phyloP scores from a whole-genome alignment of 2,888 invertebrate species.

The Dolichopus griseipennis region DNA sequence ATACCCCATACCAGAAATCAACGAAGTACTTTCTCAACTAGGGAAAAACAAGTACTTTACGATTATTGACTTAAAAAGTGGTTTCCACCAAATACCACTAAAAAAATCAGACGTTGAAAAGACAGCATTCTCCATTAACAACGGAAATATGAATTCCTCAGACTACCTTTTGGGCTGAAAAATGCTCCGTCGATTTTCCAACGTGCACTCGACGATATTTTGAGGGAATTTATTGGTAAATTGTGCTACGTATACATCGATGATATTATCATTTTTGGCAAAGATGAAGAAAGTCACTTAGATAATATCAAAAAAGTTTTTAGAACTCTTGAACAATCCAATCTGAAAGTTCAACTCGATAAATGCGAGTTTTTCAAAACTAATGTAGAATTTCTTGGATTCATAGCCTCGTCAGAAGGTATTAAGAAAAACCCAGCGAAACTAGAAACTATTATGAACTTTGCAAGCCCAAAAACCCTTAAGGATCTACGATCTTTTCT shows the following conservation, averaged over 20 bases:
- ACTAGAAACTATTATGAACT: too few species aligned
- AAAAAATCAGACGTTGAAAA: too few species aligned
- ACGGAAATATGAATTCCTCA: not conserved
- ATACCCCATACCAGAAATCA: conserved; percentile 5
- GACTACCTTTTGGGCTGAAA: conserved; percentile 8
- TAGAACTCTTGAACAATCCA: not conserved
- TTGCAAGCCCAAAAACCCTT: too few species aligned
- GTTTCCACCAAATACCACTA: too few species aligned
- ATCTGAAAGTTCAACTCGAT: conserved; percentile 22
- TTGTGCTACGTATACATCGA: conserved; percentile 7
- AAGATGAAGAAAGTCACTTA: not conserved
- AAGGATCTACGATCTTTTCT: too few species aligned
- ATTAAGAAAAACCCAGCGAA: conserved; percentile 26
- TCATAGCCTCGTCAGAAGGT: conserved; percentile 25
- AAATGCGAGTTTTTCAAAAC: conserved; percentile 29
- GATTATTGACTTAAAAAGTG: too few species aligned
- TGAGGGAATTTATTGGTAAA: not conserved
- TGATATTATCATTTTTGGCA: not conserved
- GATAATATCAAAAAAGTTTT: not conserved
- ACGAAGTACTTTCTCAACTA: not conserved
- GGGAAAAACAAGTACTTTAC: too few species aligned
- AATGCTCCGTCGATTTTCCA: conserved; percentile 2
- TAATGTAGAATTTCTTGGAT: conserved; percentile 31
- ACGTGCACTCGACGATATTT: not conserved
- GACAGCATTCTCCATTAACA: too few species aligned